Percentiles rank a stretch among this genome's conserved stretches.
These are phyloP conservation scores for Aporrectodea caliginosa DNA, from an alignment of 1,140 invertebrate genomes.

Conservation along the genomic window DNA sequence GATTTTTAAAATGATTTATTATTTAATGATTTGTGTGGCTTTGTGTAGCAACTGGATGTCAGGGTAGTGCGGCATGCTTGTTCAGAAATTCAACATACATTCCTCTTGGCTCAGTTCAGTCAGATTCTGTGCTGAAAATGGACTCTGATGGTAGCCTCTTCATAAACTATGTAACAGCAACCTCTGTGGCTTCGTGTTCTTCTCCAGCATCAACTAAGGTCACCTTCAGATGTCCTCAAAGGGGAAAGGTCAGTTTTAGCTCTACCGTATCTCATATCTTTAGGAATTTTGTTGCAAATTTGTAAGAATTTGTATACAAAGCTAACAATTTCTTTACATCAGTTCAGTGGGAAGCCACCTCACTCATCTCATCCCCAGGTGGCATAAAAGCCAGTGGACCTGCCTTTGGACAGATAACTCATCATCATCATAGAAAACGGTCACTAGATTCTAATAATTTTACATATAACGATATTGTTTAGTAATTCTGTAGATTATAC, in stretches of 20 bases:
- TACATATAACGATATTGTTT: too few relatives aligned
- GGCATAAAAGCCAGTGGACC: too few relatives aligned
- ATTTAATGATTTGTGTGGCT: background rate
- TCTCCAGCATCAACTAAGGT: slow-evolving; percentile 41
- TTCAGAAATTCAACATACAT: background rate
- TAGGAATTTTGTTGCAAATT: too few relatives aligned
- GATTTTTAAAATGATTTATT: background rate
- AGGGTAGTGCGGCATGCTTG: background rate
- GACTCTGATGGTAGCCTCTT: background rate
- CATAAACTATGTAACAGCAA: background rate
- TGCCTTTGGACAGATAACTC: too few relatives aligned
- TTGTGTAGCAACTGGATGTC: background rate
- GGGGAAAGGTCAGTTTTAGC: slow-evolving; percentile 43
- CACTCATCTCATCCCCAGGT: too few relatives aligned
- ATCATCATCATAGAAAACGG: too few relatives aligned
- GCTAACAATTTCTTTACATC: too few relatives aligned
- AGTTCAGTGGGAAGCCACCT: too few relatives aligned
- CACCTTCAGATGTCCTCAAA: slow-evolving; percentile 43
- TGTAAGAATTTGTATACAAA: too few relatives aligned
- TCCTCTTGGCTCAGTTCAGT: background rate
- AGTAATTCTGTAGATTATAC: too few relatives aligned
- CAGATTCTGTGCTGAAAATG: slow-evolving; percentile 35
- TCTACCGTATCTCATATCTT: too few relatives aligned
- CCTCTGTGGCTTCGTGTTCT: slow-evolving; percentile 37
- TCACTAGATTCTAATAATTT: too few relatives aligned